Base-by-base conservation (phyloP, 2,797 vertebrate genomes). In the Gadopsis bispinosus region DNA sequence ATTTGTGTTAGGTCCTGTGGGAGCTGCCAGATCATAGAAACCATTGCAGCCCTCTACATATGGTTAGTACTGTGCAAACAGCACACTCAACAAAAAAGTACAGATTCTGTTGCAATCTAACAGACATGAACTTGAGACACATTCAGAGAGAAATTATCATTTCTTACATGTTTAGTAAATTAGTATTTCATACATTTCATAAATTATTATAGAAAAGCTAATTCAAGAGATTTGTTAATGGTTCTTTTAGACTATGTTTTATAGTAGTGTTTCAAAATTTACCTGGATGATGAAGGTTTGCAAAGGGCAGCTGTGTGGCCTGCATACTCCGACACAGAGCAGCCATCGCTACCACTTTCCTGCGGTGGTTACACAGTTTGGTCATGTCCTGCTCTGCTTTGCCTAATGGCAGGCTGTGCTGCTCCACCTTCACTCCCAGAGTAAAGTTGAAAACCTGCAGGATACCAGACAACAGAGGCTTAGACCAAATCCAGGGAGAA, bases 341-440 rank as follows among this genome's bases (percentile, higher is more conserved):
- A 65, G 97, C 96, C 96, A 98, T 97, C 11, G 97, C 96, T 67
- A 97, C 96, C 67, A 97, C 96, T 97, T 99, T 99, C 97, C 96
- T 93, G 60, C 96, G 94, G 93, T 98, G 97, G 93, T 97, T 98
- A 89, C 97, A 99, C 80, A 98, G 96, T 95, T 98, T 98, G 95
- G 97, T 98, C 97, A 98, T 97, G 88, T 99, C 97, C 94, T 97
- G 96, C 89, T 97, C 96, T 48, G 96, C 93, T 91, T 96, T 97
- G 83, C 96, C 95, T 73, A 95, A 91, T 45, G 93, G 96, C 86
- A 95, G 95, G 90, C 94, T 94, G 87, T 93, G 91, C 91, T 86
- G 94, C 90, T 95, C 95, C 91, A 97, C 95, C 81, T 85, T 94
- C 70, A 95, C 96, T 86, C 93, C 94, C 45, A 95, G 93, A 83